A percentile compares a stretch with the other conserved stretches of the same genome.
Conservation (phyloP, 2,797 vertebrate genomes). For the Natrix natrix region DNA sequence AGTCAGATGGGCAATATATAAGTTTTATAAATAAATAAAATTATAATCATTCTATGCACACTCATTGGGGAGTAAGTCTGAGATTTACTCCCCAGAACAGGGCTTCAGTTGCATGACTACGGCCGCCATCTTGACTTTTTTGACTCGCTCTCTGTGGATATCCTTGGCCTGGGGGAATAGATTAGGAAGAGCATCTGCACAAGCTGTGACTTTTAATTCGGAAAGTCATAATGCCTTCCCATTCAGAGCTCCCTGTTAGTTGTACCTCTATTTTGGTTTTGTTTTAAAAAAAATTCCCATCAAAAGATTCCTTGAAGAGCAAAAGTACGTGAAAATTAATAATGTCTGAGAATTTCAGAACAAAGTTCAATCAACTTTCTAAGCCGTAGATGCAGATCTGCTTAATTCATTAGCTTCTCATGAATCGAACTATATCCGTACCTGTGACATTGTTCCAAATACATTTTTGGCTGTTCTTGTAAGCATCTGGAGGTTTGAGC, state of each 20-base stretch:
- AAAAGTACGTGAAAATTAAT: neutral
- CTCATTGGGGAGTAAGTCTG: neutral
- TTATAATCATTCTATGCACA: neutral
- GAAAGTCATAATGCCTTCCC: neutral
- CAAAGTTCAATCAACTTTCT: neutral
- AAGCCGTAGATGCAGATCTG: neutral
- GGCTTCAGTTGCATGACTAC: neutral
- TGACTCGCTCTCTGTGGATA: neutral
- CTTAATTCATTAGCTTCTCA: neutral
- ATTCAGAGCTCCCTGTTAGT: neutral
- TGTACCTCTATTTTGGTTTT: neutral
- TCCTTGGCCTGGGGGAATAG: neutral
- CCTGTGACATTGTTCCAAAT: constrained; percentile 84
- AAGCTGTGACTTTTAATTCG: neutral
- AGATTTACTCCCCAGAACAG: neutral
- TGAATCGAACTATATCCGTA: constrained; percentile 37
- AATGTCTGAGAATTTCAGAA: neutral
- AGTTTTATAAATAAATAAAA: neutral
- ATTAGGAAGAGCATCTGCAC: neutral
- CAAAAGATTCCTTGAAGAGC: neutral
- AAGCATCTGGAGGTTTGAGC: constrained; percentile 73
- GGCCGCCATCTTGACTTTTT: neutral
- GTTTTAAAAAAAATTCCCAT: neutral
- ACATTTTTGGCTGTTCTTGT: constrained; percentile 80
- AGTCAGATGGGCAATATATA: neutral